phyloP scores from a whole-genome alignment of 2,888 invertebrate genomes.

The Pterostichus madidus region DNA sequence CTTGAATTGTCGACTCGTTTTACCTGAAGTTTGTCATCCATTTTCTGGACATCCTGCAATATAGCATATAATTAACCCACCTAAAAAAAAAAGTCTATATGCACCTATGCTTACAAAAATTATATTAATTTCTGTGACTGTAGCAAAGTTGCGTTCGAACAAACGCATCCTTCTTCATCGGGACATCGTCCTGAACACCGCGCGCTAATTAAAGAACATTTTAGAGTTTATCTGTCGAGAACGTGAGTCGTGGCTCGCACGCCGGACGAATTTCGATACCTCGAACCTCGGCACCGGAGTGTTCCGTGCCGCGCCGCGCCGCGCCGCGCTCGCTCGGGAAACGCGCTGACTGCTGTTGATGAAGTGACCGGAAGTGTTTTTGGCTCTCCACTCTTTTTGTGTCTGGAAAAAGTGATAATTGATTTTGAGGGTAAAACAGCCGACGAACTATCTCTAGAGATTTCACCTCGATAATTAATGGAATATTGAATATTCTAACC shows the following conservation, averaged over 20 bases:
- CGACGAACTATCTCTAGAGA: slow-evolving; percentile 49
- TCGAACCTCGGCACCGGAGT: neutral
- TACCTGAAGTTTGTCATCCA: too few relatives aligned
- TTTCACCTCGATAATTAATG: slow-evolving; percentile 36
- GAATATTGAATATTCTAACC: slow-evolving; percentile 32
- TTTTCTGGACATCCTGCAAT: too few relatives aligned
- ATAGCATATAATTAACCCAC: too few relatives aligned
- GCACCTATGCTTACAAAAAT: too few relatives aligned
- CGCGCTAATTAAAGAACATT: slow-evolving; percentile 67
- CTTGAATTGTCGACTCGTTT: too few relatives aligned
- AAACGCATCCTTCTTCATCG: neutral
- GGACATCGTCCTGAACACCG: slow-evolving; percentile 15
- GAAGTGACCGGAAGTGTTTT: slow-evolving; percentile 60
- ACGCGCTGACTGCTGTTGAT: slow-evolving; percentile 60
- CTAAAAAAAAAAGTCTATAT: too few relatives aligned
- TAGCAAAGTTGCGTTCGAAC: slow-evolving; percentile 9
- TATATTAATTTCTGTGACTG: too few relatives aligned
- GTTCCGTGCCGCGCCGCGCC: neutral
- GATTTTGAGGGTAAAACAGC: slow-evolving; percentile 52
- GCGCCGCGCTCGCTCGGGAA: neutral
- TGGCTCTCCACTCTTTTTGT: slow-evolving; percentile 45
- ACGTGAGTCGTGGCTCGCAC: slow-evolving; percentile 49
- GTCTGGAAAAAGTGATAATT: slow-evolving; percentile 56
- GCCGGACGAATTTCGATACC: neutral
- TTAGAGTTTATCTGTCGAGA: slow-evolving; percentile 65